phyloP scores from a whole-genome alignment of 2,797 vertebrate genomes.

The Sebastiscus tertius region DNA sequence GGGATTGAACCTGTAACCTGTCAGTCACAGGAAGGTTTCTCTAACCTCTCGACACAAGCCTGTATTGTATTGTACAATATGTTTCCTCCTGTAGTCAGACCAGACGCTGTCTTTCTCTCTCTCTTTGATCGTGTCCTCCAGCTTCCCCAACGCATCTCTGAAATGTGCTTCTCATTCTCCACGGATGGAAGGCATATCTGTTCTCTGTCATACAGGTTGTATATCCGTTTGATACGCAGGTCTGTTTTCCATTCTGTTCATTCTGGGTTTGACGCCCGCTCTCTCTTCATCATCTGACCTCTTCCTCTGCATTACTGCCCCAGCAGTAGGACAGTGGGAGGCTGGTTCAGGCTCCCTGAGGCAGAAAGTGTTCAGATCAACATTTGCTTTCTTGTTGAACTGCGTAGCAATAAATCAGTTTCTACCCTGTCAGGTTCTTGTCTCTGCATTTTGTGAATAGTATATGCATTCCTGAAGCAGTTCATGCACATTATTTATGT shows the following conservation, averaged over 20 bases:
- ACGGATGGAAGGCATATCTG: background rate
- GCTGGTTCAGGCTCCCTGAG: background rate
- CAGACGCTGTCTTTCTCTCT: background rate
- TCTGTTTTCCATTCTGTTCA: background rate
- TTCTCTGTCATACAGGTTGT: background rate
- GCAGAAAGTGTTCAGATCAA: background rate
- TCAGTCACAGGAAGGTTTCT: background rate
- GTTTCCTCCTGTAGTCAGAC: background rate
- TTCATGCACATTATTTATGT: no score
- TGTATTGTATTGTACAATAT: background rate
- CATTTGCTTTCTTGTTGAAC: background rate
- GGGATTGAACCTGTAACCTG: background rate
- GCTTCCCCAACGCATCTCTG: background rate
- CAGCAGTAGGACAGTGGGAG: background rate
- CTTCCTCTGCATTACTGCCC: background rate
- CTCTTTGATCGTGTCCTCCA: background rate
- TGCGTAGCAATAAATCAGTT: background rate
- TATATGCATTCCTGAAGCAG: background rate
- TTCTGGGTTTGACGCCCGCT: background rate
- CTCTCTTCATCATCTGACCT: background rate
- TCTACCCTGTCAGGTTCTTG: background rate
- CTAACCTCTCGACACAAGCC: background rate
- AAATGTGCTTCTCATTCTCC: constrained; percentile 35
- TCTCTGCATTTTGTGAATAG: background rate
- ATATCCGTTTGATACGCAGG: background rate